A percentile compares a stretch with the other conserved stretches of the same genome.
Conservation (phyloP, 2,113 vertebrate genomes). For the Scolopax mira region DNA sequence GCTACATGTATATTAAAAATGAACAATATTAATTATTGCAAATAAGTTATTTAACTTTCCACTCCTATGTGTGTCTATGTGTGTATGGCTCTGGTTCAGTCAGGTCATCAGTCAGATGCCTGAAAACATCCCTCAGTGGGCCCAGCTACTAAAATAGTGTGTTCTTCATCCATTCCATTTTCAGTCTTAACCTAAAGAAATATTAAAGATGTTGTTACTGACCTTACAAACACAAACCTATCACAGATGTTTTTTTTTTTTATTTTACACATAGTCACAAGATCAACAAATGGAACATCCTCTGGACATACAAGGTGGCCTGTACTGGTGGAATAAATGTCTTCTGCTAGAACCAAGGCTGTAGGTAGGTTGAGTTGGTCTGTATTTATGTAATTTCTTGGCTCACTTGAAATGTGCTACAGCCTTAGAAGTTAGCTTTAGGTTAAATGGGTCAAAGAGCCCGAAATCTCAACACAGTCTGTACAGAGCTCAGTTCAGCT, state of each 20-base stretch:
- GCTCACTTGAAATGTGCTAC: neutral
- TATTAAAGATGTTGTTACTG: neutral
- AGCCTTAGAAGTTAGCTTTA: neutral
- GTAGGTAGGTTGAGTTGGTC: neutral
- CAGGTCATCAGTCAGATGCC: neutral
- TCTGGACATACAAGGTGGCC: neutral
- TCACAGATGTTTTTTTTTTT: neutral
- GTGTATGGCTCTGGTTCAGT: neutral
- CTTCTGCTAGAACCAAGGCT: neutral
- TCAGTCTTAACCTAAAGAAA: neutral
- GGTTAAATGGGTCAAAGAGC: neutral
- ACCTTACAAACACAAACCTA: neutral
- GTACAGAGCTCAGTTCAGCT: neutral
- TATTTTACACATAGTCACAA: accelerated
- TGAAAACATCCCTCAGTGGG: neutral
- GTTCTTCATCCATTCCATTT: neutral
- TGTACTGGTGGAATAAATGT: neutral
- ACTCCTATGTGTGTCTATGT: neutral
- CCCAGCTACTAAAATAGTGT: neutral
- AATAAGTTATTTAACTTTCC: neutral
- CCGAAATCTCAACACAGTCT: neutral
- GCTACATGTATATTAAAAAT: neutral
- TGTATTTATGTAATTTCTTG: neutral
- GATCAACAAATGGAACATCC: neutral
- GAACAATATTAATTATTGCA: neutral